Evolutionary conservation across 2,113 vertebrate species (phyloP), one percentile per base, ranked within the genome.

Genomic region (Paradoxurus hermaphroditus): DNA sequence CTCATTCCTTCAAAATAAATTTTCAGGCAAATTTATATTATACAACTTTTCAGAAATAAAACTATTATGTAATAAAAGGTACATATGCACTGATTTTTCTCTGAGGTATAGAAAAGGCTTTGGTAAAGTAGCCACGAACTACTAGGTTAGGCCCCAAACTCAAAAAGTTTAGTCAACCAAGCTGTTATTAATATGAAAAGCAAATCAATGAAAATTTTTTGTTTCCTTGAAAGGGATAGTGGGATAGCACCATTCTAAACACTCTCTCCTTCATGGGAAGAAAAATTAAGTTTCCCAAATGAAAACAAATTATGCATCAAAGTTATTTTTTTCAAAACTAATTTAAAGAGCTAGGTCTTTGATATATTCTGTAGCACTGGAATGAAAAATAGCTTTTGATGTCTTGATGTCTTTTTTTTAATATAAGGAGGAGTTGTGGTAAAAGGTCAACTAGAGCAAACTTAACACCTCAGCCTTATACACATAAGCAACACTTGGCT

Each of bases 381-480:
- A 97, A 97, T 95, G 97, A 96, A 98, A 95, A 97, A 92, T 3
- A 95, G 39, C 4, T 93, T 95, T 95, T 97, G 83, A 56, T 90
- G 51, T 95, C 49, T 95, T 92, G 34, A 11, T 92, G 27, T 67
- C 41, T 90, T 82, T 92, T 95, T 92, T 95, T 77, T 94, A 95
- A 95, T 96, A 97, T 98, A 97, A 77, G 96, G 98, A 98, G 97
- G 97, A 98, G 97, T 97, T 98, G 97, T 98, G 98, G 98, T 98
- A 98, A 99, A 99, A 99, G 98, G 98, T 99, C 99, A 99, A 98
- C 98, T 97, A 98, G 67, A 99, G 96, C 97, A 98, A 99, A 99
- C 98, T 99, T 99, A 99, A 99, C 99, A 99, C 99, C 98, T 99
- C 98, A 98, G 98, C 97, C 98, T 98, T 98, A 97, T 98, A 98